phyloP scores from a whole-genome alignment of 2,888 invertebrate genomes.

The Sphinx pinastri region DNA sequence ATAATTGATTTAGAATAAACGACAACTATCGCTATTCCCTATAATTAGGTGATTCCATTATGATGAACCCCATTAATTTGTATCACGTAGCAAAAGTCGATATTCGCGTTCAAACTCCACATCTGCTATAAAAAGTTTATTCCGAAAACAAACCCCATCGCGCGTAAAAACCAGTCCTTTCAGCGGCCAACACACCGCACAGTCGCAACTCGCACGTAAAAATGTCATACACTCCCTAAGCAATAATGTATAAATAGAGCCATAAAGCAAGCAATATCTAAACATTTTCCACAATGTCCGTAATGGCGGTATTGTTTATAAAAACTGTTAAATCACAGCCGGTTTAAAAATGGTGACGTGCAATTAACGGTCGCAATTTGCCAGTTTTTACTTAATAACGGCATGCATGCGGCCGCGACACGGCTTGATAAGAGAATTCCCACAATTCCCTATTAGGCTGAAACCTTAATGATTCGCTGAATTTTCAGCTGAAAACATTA shows the following conservation, averaged over 20 bases:
- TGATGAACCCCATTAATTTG: no score
- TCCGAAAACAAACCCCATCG: background rate
- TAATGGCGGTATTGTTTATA: constrained; percentile 27
- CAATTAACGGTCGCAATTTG: constrained; percentile 59
- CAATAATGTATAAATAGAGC: constrained; percentile 17
- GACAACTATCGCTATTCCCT: no score
- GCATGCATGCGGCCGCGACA: constrained; percentile 42
- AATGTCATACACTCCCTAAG: constrained; percentile 3
- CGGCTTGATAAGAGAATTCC: constrained; percentile 44
- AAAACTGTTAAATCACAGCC: constrained; percentile 42
- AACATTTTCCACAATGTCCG: constrained; percentile 13
- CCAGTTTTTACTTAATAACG: constrained; percentile 52
- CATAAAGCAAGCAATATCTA: constrained; percentile 22
- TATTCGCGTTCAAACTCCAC: background rate
- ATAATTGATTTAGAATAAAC: no score
- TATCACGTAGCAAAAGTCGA: background rate
- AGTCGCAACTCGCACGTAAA: no score
- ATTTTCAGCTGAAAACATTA: constrained; percentile 21
- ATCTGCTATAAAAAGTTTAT: background rate
- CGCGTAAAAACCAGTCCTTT: background rate
- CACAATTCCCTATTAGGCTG: constrained; percentile 49
- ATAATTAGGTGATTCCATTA: no score
- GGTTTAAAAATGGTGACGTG: constrained; percentile 55
- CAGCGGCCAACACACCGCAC: background rate
- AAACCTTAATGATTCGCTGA: constrained; percentile 20